Conservation (phyloP, 2,888 invertebrate genomes). For the Drosophila suboccidentalis region DNA sequence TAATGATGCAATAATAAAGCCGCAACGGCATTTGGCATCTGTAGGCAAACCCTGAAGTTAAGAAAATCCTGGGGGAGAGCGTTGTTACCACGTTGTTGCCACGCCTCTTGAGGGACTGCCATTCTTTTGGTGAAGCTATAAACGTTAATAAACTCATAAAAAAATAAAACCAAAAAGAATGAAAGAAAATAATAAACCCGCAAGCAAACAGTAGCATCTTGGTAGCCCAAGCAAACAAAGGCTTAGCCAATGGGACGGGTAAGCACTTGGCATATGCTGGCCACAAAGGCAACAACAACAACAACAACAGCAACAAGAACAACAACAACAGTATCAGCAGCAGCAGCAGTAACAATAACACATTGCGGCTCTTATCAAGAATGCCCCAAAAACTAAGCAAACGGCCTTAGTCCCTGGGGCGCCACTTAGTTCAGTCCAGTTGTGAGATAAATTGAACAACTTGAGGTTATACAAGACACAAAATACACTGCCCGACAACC, state of each 20-base stretch:
- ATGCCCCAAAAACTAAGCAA: constrained; percentile 46
- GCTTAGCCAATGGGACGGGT: constrained; percentile 39
- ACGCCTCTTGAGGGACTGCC: constrained; percentile 1
- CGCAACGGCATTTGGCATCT: constrained; percentile 29
- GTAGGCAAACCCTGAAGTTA: constrained; percentile 23
- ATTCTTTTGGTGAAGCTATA: constrained; percentile 56
- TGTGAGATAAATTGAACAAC: constrained; percentile 68
- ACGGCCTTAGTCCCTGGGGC: constrained; percentile 44
- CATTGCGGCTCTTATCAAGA: constrained; percentile 54
- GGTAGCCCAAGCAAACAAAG: constrained; percentile 46
- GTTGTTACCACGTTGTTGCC: constrained; percentile 33
- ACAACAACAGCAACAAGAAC: constrained; percentile 13
- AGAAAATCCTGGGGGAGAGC: constrained; percentile 59
- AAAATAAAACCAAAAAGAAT: constrained; percentile 40
- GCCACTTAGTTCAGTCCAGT: constrained; percentile 37
- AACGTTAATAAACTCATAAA: constrained; percentile 74
- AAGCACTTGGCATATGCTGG: constrained; percentile 47
- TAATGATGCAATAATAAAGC: constrained; percentile 81
- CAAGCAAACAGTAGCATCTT: constrained; percentile 2
- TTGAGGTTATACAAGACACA: constrained; percentile 51
- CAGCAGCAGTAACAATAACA: constrained; percentile 48
- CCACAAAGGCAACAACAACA: constrained; percentile 10
- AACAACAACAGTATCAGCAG: constrained; percentile 10
- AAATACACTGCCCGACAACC: too few relatives aligned
- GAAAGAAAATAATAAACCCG: constrained; percentile 33